Evolutionary conservation across 2,113 vertebrate species (phyloP).

Genomic region (Chamaea fasciata): DNA sequence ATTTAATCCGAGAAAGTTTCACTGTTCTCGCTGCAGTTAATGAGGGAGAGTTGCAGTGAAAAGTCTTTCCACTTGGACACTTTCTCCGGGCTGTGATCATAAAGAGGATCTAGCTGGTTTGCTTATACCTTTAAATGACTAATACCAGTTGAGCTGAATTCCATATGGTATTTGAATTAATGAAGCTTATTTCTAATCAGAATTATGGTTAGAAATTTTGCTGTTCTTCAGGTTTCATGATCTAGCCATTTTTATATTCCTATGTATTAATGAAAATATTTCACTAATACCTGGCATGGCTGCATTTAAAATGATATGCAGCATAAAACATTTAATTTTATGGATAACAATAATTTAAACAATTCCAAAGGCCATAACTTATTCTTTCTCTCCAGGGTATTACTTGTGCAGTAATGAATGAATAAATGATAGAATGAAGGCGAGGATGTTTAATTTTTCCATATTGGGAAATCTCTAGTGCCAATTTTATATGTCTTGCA

Average conservation of each 20-base stretch:
- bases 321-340: background rate
- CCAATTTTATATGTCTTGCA: background rate
- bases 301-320: background rate
- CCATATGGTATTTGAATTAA: background rate
- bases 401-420: background rate
- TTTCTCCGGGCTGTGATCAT: background rate
- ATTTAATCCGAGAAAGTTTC: background rate
- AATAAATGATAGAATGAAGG: background rate
- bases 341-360: background rate
- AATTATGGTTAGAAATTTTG: background rate
- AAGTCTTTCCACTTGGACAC: background rate
- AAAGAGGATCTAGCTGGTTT: background rate
- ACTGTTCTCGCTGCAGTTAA: background rate
- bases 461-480: background rate
- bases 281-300: background rate
- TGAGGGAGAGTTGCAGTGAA: background rate
- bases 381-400: background rate
- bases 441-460: background rate
- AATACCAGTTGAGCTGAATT: background rate
- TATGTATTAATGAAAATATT: background rate
- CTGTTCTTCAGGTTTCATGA: background rate
- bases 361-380: background rate
- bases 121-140: constrained; percentile 5
- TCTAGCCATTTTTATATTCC: background rate
- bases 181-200: background rate